phyloP scores from a whole-genome alignment of 2,113 vertebrate species.

The Pundamilia nyererei region DNA sequence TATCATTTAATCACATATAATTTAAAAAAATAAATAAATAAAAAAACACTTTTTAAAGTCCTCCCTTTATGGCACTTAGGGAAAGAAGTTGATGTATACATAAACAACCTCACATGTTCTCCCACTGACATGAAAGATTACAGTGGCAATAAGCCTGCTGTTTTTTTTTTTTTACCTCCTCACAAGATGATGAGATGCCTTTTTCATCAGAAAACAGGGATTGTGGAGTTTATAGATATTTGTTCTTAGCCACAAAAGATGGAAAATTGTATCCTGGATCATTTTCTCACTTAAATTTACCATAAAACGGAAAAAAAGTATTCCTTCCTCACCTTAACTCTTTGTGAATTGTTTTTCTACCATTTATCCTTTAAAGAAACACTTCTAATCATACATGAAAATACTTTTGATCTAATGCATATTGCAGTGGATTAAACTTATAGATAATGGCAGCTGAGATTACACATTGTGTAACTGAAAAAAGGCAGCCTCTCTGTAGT shows the following conservation, averaged over 20 bases:
- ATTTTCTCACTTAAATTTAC: background rate
- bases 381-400: background rate
- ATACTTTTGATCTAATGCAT: background rate
- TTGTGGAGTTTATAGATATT: background rate
- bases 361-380: background rate
- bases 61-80: background rate
- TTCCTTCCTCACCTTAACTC: background rate
- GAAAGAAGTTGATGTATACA: background rate
- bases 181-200: background rate
- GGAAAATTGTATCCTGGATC: background rate
- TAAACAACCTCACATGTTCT: background rate
- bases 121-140: background rate
- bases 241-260: background rate
- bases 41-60: background rate
- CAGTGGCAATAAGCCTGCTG: background rate
- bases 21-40: fast-evolving
- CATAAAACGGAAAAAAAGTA: background rate
- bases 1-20: background rate
- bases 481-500: background rate
- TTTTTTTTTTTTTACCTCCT: background rate
- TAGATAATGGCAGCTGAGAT: background rate
- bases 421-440: background rate
- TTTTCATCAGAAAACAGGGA: background rate
- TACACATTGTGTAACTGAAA: background rate
- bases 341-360: background rate